phyloP scores from a whole-genome alignment of 2,888 invertebrate genomes.

The Melanophora roralis region DNA sequence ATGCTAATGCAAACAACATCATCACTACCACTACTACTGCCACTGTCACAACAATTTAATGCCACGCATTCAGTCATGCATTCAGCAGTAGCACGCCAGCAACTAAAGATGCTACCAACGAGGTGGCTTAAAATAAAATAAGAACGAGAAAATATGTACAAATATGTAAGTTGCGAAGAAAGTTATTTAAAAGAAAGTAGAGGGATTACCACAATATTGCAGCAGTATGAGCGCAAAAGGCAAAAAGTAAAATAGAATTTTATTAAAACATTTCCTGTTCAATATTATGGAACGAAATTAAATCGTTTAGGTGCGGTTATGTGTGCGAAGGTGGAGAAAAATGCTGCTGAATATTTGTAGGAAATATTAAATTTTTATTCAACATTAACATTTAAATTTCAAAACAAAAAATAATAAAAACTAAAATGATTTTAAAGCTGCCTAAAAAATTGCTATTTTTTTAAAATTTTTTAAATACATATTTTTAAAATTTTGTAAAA shows the following conservation, averaged over 20 bases:
- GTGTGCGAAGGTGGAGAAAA: not conserved
- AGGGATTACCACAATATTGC: slow-evolving; percentile 8
- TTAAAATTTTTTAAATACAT: too few species aligned
- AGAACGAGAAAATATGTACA: not conserved
- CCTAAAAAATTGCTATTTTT: too few species aligned
- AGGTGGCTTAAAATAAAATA: not conserved
- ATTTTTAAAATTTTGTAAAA: too few species aligned
- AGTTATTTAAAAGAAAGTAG: not conserved
- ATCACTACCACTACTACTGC: not conserved
- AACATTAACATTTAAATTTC: too few species aligned
- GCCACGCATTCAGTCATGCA: slow-evolving; percentile 8
- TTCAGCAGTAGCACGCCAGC: not conserved
- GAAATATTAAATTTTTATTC: too few species aligned
- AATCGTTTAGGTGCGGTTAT: slow-evolving; percentile 3
- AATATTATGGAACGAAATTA: slow-evolving; percentile 22
- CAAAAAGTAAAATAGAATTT: slow-evolving; percentile 25
- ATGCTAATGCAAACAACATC: not conserved
- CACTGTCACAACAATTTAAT: not conserved
- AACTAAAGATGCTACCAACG: not conserved
- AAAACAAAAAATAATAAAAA: too few species aligned
- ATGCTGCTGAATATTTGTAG: too few species aligned
- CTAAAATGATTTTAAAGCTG: too few species aligned
- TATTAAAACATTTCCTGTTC: slow-evolving; percentile 10
- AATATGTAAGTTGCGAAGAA: too few species aligned
- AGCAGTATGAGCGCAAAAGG: not conserved